Percentiles rank a stretch among this genome's conserved stretches.
Conservation (phyloP, 2,113 vertebrate genomes). For the Brachirus orientalis region DNA sequence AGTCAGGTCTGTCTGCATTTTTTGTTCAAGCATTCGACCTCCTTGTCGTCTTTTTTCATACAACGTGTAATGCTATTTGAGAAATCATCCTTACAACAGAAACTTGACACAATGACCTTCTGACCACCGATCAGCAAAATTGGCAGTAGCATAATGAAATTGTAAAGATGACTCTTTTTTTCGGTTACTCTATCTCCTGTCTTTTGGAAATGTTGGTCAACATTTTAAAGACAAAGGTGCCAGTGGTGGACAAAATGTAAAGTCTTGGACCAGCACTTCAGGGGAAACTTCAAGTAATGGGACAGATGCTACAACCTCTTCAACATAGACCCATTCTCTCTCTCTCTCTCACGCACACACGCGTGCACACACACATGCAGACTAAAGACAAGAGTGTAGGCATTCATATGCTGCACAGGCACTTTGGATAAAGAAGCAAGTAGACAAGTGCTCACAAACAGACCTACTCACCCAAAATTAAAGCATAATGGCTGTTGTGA, state of each 20-base stretch:
- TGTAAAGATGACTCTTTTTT: not conserved
- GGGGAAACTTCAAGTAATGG: conserved; percentile 22
- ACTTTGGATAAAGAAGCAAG: conserved; percentile 6
- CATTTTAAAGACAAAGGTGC: not conserved
- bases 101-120: conserved; percentile 65
- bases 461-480: conserved; percentile 34
- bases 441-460: conserved; percentile 16
- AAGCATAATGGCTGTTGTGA: conserved; percentile 32
- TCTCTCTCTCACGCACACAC: too few relatives aligned
- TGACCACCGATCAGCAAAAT: conserved; percentile 50
- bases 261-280: conserved; percentile 20
- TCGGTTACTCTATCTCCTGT: conserved; percentile 10
- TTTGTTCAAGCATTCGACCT: conserved; percentile 39
- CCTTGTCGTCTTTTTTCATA: conserved; percentile 45
- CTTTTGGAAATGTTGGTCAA: not conserved
- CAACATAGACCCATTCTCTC: too few relatives aligned
- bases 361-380: not conserved
- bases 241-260: not conserved
- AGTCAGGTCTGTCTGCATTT: conserved; percentile 42
- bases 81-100: too few relatives aligned
- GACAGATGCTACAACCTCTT: conserved; percentile 5
- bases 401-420: not conserved
- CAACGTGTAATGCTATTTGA: conserved; percentile 63
- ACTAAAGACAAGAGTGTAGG: too few relatives aligned
- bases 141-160: conserved; percentile 43